Percentiles rank a stretch among this genome's conserved stretches.
Conservation (phyloP, 1,140 invertebrate genomes). For the Brachionus calyciflorus region DNA sequence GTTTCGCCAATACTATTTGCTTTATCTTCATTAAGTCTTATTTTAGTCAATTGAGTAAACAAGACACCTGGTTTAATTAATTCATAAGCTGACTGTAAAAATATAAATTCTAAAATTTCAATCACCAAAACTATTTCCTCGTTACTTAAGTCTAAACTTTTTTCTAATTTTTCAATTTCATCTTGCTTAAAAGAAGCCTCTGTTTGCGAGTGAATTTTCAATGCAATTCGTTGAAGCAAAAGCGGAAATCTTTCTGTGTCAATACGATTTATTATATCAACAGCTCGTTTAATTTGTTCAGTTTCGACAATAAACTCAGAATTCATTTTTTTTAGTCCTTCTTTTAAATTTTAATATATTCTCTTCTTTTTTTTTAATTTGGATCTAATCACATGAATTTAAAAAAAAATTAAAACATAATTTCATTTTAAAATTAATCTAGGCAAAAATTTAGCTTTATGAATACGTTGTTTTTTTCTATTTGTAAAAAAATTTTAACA, state of each 20-base stretch:
- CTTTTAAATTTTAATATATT: background rate
- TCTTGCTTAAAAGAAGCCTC: background rate
- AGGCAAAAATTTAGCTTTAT: no score
- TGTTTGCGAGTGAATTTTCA: constrained; percentile 11
- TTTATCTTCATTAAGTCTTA: constrained; percentile 23
- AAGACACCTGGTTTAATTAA: background rate
- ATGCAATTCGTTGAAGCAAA: constrained; percentile 14
- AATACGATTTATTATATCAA: constrained; percentile 7
- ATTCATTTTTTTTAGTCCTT: background rate
- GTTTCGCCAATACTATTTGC: background rate
- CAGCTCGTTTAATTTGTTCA: constrained; percentile 37
- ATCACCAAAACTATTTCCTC: background rate
- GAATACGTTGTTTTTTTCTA: no score
- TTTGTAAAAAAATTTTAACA: no score
- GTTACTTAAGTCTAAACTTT: background rate
- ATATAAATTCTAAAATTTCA: constrained; percentile 40
- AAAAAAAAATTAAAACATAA: no score
- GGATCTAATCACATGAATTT: background rate
- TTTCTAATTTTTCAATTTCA: constrained; percentile 25
- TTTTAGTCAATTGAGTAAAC: background rate
- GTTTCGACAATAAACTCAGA: constrained; percentile 27
- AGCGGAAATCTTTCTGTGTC: constrained; percentile 4
- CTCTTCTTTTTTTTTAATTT: no score
- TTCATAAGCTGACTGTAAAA: constrained; percentile 40
- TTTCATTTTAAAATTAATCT: no score